Percentiles rank a stretch among this genome's conserved stretches.
These are phyloP conservation scores for Euspilapteryx auroguttella DNA, from an alignment of 2,888 invertebrate genomes.

Conservation along the genomic window DNA sequence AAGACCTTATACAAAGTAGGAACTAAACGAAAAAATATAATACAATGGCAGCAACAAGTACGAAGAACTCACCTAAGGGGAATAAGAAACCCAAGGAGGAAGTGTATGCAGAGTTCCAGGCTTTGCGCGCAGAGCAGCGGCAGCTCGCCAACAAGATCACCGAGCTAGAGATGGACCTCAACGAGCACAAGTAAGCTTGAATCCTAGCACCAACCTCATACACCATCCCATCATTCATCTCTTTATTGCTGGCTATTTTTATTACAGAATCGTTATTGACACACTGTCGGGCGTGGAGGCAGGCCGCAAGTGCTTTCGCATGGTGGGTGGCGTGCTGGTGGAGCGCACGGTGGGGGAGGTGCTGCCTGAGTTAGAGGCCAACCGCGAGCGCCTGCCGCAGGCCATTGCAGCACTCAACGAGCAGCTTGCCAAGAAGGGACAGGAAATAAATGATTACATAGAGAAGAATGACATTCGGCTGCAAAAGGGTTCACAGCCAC, in stretches of 20 bases:
- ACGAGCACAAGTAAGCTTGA: constrained; percentile 89
- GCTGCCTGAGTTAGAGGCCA: constrained; percentile 78
- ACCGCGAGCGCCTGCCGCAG: constrained; percentile 78
- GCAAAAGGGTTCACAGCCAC: constrained; percentile 53
- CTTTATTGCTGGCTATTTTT: constrained; percentile 4
- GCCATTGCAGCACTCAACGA: constrained; percentile 79
- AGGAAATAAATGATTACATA: constrained; percentile 89
- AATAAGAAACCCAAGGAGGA: constrained; percentile 71
- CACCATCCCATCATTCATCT: neutral
- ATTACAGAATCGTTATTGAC: constrained; percentile 87
- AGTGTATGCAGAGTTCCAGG: constrained; percentile 85
- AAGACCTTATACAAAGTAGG: no score
- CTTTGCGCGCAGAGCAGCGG: constrained; percentile 84
- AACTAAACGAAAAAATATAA: no score
- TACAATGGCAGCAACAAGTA: constrained; percentile 14
- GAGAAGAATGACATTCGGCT: constrained; percentile 88
- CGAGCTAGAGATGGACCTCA: constrained; percentile 91
- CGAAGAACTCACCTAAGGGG: constrained; percentile 27
- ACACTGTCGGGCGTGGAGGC: constrained; percentile 84
- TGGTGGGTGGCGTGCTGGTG: constrained; percentile 92
- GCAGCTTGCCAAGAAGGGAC: constrained; percentile 83
- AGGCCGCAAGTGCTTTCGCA: constrained; percentile 86
- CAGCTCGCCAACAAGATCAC: constrained; percentile 84
- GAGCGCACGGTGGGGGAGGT: constrained; percentile 92
- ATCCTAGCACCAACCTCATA: neutral